phyloP scores from a whole-genome alignment of 2,888 invertebrate species.

The Gnatocerus cornutus region DNA sequence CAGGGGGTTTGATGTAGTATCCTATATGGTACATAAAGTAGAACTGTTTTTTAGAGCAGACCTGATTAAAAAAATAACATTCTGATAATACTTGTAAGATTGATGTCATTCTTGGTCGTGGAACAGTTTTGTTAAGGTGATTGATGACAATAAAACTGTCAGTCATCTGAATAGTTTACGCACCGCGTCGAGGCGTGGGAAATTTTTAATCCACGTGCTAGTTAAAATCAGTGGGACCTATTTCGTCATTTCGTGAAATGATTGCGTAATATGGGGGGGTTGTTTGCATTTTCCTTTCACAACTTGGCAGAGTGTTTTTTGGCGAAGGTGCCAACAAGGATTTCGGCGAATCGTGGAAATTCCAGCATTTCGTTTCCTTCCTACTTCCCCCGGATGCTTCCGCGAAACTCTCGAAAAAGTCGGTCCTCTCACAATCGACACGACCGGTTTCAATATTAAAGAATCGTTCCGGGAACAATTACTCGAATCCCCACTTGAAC shows the following conservation, averaged over 20 bases:
- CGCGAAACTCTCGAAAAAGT: slow-evolving; percentile 35
- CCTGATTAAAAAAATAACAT: too few relatives aligned
- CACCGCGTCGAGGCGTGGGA: too few relatives aligned
- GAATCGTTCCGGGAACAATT: slow-evolving; percentile 57
- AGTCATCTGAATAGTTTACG: too few relatives aligned
- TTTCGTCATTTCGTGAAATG: slow-evolving; percentile 10
- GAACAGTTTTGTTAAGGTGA: too few relatives aligned
- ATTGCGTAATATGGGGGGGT: not conserved
- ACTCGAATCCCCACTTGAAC: slow-evolving; percentile 43
- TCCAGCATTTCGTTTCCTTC: slow-evolving; percentile 25
- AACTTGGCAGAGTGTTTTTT: slow-evolving; percentile 11
- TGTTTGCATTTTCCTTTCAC: not conserved
- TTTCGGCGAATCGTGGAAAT: slow-evolving; percentile 23
- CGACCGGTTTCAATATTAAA: slow-evolving; percentile 31
- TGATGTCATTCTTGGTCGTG: too few relatives aligned
- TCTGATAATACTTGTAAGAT: too few relatives aligned
- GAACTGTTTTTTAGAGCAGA: too few relatives aligned
- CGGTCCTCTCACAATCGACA: slow-evolving; percentile 29
- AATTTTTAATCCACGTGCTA: not conserved
- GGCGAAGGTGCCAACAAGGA: slow-evolving; percentile 4
- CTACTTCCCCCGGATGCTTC: slow-evolving; percentile 33
- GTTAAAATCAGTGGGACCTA: not conserved
- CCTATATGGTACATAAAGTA: too few relatives aligned
- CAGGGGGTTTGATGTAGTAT: too few relatives aligned
- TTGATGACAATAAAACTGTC: too few relatives aligned